A percentile compares a stretch with the other conserved stretches of the same genome.
phyloP scores from a whole-genome alignment of 2,797 vertebrate species.

The Cheracebus regulus region DNA sequence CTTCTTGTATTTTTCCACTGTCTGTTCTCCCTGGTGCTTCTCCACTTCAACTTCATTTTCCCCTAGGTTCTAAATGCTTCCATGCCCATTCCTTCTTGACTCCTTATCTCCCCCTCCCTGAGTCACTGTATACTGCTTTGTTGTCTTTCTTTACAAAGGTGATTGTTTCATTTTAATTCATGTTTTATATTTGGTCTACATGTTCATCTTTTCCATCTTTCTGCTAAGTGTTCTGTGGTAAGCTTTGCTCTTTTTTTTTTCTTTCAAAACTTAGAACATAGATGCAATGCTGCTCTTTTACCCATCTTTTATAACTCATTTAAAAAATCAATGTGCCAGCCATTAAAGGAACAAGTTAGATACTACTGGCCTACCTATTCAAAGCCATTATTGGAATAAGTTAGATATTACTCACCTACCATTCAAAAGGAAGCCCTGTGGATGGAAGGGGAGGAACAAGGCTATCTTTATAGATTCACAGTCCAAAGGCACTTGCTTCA shows the following conservation, averaged over 20 bases:
- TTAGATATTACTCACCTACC: not conserved
- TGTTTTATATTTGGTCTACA: not conserved
- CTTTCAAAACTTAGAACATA: not conserved
- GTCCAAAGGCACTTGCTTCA: not conserved
- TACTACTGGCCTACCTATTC: too few species aligned
- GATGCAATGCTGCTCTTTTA: not conserved
- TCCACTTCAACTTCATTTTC: not conserved
- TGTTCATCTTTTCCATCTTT: not conserved
- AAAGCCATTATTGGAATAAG: not conserved
- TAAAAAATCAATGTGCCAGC: not conserved
- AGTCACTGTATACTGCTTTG: not conserved
- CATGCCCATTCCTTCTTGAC: not conserved
- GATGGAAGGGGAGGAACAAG: not conserved
- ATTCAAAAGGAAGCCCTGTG: not conserved
- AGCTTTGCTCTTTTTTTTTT: not conserved
- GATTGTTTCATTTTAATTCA: not conserved
- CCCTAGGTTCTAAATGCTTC: not conserved
- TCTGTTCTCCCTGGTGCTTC: not conserved
- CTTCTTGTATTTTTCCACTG: not conserved
- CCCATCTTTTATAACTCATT: not conserved
- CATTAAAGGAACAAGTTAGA: too few species aligned
- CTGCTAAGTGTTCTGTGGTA: not conserved
- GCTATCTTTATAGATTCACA: not conserved
- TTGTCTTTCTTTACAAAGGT: not conserved
- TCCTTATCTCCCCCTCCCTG: not conserved